phyloP scores from a whole-genome alignment of 1,140 invertebrate species.

The Chymomyza costata region DNA sequence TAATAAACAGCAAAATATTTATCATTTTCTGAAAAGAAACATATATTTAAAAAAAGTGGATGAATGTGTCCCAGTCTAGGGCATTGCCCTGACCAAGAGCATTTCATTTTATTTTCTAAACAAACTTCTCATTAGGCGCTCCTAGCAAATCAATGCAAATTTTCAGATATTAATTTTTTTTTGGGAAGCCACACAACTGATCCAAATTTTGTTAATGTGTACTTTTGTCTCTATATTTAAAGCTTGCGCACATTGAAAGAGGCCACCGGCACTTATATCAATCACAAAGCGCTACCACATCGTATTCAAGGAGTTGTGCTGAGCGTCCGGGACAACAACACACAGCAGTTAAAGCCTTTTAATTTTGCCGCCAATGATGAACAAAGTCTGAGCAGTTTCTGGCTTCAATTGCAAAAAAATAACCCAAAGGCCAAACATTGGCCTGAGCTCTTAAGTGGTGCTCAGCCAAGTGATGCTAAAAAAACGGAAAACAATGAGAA shows the following conservation, averaged over 20 bases:
- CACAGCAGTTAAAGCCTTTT: constrained; percentile 35
- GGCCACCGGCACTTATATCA: constrained; percentile 40
- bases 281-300: constrained; percentile 32
- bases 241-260: constrained; percentile 43
- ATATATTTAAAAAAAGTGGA: too few species aligned
- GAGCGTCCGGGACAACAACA: neutral
- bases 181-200: too few species aligned
- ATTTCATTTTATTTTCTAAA: too few species aligned
- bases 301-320: constrained; percentile 39
- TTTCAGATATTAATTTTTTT: too few species aligned
- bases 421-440: constrained; percentile 19
- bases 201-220: too few species aligned
- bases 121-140: too few species aligned
- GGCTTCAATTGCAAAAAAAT: constrained; percentile 1
- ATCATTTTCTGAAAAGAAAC: too few species aligned
- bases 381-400: constrained; percentile 15
- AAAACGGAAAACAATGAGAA: neutral
- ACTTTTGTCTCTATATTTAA: too few species aligned
- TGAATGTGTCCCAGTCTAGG: too few species aligned
- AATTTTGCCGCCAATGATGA: constrained; percentile 7
- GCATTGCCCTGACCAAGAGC: too few species aligned
- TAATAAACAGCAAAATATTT: too few species aligned
- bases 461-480: neutral
- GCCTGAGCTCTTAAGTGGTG: constrained; percentile 26
- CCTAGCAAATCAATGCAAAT: too few species aligned